Base-by-base conservation (phyloP, 2,888 invertebrate species). In the Dasysyrphus tricinctus region DNA sequence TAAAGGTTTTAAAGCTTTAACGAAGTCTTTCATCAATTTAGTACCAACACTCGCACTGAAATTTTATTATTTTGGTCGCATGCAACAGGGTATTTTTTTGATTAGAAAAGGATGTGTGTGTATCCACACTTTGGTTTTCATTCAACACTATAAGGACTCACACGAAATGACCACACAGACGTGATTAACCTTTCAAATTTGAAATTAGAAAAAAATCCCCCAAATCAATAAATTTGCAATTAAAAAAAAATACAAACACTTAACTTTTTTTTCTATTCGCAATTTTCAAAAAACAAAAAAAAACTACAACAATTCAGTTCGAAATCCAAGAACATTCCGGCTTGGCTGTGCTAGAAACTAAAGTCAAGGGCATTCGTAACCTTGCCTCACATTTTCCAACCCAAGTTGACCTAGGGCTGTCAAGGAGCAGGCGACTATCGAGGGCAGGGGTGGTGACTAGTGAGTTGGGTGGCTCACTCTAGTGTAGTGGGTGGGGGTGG, bases 381-480 rank as follows among this genome's bases (percentile, higher is more conserved):
- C 79, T 56, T 54, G 63, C 69, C 75, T 75, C 75, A 77, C 76
- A 85, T 81, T 74, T 65, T 81, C 56, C 85, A 73, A 74, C 51
- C 69, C 56, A 70, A 44, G 69, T 51, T 70, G 57, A 69, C 51
- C 57, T 57, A 61, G 85, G 77, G 29, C 29, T 63, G 81, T 73
- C 77, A 85, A 85, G 79, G 47, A 57, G 56, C 34, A 37, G n/a
- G 8, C 24, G 24, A 29, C 49, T 49, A 24, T 6, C 14, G 14
- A n/a, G 1, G 29, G 32, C n/a, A 16, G 42, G 34, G 42, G 39
- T 29, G 6, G 16, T 16, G 3, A 6, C 7, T 14, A 9, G 16
- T 16, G 3, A 6, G 12, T 14, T 7, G 14, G 51, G n/a, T 39
- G 65, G 16, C 12, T 12, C 44, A 24, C 63, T 29, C 1, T 37